Conservation (phyloP, 2,113 vertebrate genomes). For the Malurus elegans region DNA sequence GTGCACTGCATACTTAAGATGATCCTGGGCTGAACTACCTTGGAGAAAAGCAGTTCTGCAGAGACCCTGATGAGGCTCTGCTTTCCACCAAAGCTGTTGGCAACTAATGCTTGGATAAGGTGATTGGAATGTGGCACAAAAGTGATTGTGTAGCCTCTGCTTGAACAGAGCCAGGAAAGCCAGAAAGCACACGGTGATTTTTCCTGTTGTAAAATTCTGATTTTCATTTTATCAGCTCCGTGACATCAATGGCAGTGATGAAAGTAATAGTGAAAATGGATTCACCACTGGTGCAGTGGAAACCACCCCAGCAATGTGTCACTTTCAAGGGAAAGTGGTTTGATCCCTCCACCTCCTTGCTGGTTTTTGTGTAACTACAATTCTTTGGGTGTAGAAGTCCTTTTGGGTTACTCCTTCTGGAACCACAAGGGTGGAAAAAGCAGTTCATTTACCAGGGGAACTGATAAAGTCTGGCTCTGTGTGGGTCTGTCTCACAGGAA, state of each 20-base stretch:
- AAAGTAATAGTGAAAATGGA: background rate
- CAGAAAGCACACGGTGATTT: background rate
- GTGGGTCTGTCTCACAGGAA: background rate
- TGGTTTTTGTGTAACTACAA: background rate
- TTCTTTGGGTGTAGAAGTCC: background rate
- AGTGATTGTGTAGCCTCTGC: background rate
- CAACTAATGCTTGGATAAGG: background rate
- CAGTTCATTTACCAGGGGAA: background rate
- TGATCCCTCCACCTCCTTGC: fast-evolving
- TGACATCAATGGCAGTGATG: background rate
- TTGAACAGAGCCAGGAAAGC: background rate
- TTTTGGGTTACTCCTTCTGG: background rate
- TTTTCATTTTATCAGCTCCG: background rate
- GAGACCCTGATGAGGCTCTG: background rate
- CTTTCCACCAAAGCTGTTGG: background rate
- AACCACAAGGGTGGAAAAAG: background rate
- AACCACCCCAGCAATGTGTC: background rate
- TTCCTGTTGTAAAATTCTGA: background rate
- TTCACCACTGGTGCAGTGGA: background rate
- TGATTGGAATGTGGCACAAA: background rate
- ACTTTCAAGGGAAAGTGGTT: background rate
- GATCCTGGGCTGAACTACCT: background rate
- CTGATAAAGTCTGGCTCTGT: background rate
- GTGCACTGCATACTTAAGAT: background rate
- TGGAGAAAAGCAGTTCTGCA: background rate